Evolutionary conservation across 2,113 vertebrate species (phyloP).

Genomic region (Saguinus imperator): DNA sequence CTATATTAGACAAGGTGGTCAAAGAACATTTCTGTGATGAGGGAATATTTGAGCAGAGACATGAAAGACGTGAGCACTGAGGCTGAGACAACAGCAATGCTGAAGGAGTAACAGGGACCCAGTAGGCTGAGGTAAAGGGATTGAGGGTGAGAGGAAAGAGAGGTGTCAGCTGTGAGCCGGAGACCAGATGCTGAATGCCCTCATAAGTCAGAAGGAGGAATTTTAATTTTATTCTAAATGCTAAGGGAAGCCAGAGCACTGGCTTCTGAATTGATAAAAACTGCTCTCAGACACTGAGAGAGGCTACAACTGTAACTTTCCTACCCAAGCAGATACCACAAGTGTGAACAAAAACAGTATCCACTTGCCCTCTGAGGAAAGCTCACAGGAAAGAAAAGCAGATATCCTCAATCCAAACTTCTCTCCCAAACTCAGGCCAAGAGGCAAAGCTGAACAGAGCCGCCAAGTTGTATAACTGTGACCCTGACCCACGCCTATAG

Average conservation of each 20-base stretch:
- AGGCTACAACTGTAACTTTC: background rate
- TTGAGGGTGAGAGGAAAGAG: background rate
- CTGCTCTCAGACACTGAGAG: background rate
- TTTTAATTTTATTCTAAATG: background rate
- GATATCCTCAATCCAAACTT: too few species aligned
- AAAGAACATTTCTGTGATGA: background rate
- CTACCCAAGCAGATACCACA: accelerated
- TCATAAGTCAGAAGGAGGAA: background rate
- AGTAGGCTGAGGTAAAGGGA: accelerated
- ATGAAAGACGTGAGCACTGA: background rate
- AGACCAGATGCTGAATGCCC: background rate
- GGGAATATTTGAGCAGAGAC: background rate
- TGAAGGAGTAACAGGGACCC: background rate
- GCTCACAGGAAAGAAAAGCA: background rate
- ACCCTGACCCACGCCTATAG: too few species aligned
- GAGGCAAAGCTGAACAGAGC: background rate
- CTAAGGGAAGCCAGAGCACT: background rate
- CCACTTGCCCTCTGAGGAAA: background rate
- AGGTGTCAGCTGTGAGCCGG: background rate
- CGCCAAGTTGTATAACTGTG: accelerated
- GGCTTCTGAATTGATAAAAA: background rate
- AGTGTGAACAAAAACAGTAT: accelerated
- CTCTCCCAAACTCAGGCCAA: background rate
- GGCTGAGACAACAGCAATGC: accelerated
- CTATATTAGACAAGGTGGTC: background rate